A percentile compares a stretch with the other conserved stretches of the same genome.
These are phyloP conservation scores for Lypha dubia DNA, from an alignment of 2,888 invertebrate genomes.

Conservation along the genomic window DNA sequence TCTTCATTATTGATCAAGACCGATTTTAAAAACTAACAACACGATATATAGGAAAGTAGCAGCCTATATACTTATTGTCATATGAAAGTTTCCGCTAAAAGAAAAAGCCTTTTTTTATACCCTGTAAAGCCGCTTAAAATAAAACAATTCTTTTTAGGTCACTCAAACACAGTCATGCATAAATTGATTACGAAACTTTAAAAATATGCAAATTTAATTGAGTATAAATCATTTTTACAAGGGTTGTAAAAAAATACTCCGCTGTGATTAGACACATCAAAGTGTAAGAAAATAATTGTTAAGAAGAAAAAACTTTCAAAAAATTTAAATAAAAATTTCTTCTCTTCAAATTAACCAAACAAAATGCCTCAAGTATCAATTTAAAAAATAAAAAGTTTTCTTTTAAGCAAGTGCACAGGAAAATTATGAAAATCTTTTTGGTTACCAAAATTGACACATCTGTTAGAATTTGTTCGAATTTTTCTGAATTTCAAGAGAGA, in stretches of 20 bases:
- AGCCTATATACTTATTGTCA: too few species aligned
- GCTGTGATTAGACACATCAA: constrained; percentile 32
- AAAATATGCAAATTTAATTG: constrained; percentile 57
- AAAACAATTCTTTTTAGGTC: too few species aligned
- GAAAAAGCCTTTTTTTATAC: too few species aligned
- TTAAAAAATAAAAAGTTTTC: constrained; percentile 1
- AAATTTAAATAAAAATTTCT: not conserved
- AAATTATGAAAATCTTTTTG: constrained; percentile 26
- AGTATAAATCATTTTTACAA: constrained; percentile 58
- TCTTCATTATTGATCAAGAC: too few species aligned
- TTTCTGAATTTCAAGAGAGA: not conserved
- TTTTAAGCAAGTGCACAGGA: constrained; percentile 18
- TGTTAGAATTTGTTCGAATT: constrained; percentile 59
- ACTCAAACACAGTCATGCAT: constrained; percentile 51
- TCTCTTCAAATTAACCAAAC: constrained; percentile 22
- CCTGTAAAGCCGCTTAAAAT: too few species aligned
- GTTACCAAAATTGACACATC: constrained; percentile 58
- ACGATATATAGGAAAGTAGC: too few species aligned
- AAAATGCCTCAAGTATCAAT: constrained; percentile 35
- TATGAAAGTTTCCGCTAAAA: too few species aligned
- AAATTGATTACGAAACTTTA: constrained; percentile 42
- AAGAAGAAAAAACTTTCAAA: not conserved
- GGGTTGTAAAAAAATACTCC: constrained; percentile 55
- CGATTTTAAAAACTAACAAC: too few species aligned
- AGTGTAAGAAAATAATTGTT: constrained; percentile 36